A percentile compares a stretch with the other conserved stretches of the same genome.
phyloP scores from a whole-genome alignment of 2,888 invertebrate genomes.

The Drosophila planitibia region DNA sequence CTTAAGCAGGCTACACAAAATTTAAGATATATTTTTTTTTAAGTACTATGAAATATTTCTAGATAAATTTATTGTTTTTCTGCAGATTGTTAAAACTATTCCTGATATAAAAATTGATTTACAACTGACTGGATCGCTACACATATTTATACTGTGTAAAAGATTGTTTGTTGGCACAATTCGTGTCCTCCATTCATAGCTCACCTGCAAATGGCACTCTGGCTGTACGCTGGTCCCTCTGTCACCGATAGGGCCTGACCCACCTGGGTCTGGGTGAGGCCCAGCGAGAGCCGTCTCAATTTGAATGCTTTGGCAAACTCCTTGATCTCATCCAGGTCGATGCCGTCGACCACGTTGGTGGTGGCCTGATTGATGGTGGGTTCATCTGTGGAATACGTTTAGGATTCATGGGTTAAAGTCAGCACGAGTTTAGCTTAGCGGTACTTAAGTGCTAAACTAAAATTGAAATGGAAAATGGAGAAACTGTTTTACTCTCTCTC shows the following conservation, averaged over 20 bases:
- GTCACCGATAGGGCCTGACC: conserved; percentile 98
- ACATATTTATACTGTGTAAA: not conserved
- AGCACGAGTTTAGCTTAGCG: conserved; percentile 19
- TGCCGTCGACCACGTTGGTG: conserved; percentile 97
- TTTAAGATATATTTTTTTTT: not conserved
- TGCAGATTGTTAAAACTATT: not conserved
- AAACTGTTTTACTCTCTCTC: not conserved
- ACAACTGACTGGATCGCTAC: not conserved
- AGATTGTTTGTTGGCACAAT: not conserved
- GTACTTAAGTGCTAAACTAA: conserved; percentile 54
- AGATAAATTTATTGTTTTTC: not conserved
- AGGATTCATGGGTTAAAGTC: conserved; percentile 36
- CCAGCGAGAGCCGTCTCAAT: conserved; percentile 95
- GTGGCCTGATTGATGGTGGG: conserved; percentile 97
- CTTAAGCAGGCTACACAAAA: not conserved
- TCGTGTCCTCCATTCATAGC: conserved; percentile 59
- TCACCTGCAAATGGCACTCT: conserved; percentile 99
- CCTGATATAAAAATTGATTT: not conserved
- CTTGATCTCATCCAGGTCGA: conserved; percentile 98
- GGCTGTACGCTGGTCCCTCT: conserved; percentile 99
- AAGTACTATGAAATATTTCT: not conserved
- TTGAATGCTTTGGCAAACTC: conserved; percentile 99
- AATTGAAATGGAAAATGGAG: conserved; percentile 9
- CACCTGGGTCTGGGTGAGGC: conserved; percentile 98
- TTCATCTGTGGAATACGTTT: conserved; percentile 88